Conservation (phyloP, 2,888 invertebrate genomes). For the Epinotia ramella region DNA sequence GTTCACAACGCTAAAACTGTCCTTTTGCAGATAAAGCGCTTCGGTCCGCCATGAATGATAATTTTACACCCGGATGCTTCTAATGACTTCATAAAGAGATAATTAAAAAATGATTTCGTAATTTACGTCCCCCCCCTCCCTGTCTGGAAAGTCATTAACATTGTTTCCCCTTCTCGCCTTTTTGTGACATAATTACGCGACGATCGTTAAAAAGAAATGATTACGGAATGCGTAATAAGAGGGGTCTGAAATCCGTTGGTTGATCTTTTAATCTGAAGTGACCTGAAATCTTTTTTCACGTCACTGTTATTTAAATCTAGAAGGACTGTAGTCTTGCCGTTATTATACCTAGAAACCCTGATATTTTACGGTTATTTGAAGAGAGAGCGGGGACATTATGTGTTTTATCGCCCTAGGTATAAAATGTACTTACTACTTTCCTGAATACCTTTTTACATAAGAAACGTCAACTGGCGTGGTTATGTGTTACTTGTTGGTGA, state of each 20-base stretch:
- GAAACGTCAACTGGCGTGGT: too few relatives aligned
- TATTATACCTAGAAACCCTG: too few relatives aligned
- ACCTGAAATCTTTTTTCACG: not conserved
- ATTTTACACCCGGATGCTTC: slow-evolving; percentile 33
- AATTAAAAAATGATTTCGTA: slow-evolving; percentile 45
- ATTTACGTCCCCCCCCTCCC: slow-evolving; percentile 26
- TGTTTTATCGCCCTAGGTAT: too few relatives aligned
- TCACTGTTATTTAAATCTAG: not conserved
- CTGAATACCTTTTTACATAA: too few relatives aligned
- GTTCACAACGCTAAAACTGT: slow-evolving; percentile 16
- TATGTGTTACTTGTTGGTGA: too few relatives aligned
- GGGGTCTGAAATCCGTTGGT: not conserved
- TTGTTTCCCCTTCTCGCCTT: slow-evolving; percentile 31
- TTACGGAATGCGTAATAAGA: slow-evolving; percentile 21
- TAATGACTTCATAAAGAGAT: slow-evolving; percentile 44
- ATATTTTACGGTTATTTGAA: too few relatives aligned
- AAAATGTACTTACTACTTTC: too few relatives aligned
- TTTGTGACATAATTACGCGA: slow-evolving; percentile 29
- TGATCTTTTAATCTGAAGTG: not conserved
- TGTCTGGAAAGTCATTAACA: slow-evolving; percentile 35
- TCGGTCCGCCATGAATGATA: slow-evolving; percentile 27
- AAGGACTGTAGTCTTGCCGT: not conserved
- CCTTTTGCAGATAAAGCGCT: not conserved
- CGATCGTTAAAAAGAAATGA: slow-evolving; percentile 35
- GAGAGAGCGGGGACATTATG: too few relatives aligned